phyloP scores from a whole-genome alignment of 2,113 vertebrate genomes.

The Eolophus roseicapilla region DNA sequence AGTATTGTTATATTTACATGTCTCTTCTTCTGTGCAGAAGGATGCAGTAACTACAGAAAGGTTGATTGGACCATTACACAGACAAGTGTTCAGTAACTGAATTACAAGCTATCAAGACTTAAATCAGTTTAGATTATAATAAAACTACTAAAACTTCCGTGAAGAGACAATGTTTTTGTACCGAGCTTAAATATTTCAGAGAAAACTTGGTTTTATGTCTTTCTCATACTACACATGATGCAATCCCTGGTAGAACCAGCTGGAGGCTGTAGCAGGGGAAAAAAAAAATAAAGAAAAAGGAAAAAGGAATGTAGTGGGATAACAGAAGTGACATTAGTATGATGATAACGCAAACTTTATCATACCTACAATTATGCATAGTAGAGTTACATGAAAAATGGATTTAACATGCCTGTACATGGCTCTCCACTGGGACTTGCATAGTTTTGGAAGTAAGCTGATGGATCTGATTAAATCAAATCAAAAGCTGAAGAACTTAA shows the following conservation, averaged over 20 bases:
- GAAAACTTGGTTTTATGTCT: fast-evolving
- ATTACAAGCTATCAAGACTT: neutral
- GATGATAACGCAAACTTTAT: neutral
- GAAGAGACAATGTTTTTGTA: neutral
- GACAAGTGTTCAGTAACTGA: neutral
- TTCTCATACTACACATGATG: neutral
- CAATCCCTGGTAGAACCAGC: neutral
- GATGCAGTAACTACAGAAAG: neutral
- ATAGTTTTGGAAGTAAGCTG: neutral
- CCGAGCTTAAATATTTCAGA: neutral
- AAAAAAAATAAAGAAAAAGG: neutral
- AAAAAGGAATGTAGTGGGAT: neutral
- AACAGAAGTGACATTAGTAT: neutral
- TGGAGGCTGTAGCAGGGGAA: neutral
- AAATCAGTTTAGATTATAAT: neutral
- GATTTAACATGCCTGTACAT: neutral
- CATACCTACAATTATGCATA: neutral
- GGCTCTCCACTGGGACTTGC: neutral
- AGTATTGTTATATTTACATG: neutral
- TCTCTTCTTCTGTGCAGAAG: neutral
- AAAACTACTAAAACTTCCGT: neutral
- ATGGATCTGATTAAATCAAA: neutral
- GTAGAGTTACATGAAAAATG: neutral
- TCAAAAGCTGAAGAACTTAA: neutral
- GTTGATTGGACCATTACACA: neutral